phyloP scores from a whole-genome alignment of 2,888 invertebrate species.

The Sabatieria punctata region DNA sequence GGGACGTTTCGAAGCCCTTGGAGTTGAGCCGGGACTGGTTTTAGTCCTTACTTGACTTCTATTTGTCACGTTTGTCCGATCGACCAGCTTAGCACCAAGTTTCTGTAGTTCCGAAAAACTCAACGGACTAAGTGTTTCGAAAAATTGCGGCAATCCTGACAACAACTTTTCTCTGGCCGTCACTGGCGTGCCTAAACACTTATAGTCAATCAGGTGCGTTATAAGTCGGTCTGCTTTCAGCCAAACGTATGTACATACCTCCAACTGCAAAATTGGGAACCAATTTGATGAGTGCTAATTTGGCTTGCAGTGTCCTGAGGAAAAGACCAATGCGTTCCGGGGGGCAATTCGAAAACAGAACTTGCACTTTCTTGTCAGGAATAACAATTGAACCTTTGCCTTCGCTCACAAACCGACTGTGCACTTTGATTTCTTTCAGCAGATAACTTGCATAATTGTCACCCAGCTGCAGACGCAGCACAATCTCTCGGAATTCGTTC shows the following conservation, averaged over 20 bases:
- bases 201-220: too few relatives aligned
- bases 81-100: too few relatives aligned
- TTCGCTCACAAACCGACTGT: neutral
- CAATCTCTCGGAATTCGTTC: constrained; percentile 1
- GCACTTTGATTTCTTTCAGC: neutral
- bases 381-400: neutral
- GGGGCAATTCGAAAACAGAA: constrained; percentile 18
- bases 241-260: too few relatives aligned
- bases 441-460: neutral
- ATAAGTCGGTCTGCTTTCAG: too few relatives aligned
- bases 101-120: constrained; percentile 16
- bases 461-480: neutral
- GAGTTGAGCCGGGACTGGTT: too few relatives aligned
- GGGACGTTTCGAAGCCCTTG: too few relatives aligned
- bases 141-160: constrained; percentile 13
- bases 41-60: too few relatives aligned
- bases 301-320: constrained; percentile 19
- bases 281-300: constrained; percentile 16
- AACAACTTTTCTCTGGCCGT: neutral
- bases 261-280: too few relatives aligned
- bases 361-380: neutral
- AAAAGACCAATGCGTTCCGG: constrained; percentile 19
- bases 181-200: neutral
- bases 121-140: constrained; percentile 18
- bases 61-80: too few relatives aligned